phyloP scores from a whole-genome alignment of 2,797 vertebrate species.

The Sylvia borin region DNA sequence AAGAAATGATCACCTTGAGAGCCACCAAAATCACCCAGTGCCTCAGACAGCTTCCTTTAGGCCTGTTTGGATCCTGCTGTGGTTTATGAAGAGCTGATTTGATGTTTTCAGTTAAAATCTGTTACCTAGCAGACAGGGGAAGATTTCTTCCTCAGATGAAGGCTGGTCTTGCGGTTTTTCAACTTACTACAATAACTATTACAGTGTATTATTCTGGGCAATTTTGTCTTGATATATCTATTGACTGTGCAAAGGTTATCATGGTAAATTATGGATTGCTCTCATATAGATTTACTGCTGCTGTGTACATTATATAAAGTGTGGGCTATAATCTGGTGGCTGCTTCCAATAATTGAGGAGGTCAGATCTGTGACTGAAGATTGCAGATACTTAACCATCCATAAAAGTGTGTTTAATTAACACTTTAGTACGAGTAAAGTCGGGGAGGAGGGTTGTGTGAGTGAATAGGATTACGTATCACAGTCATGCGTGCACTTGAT shows the following conservation, averaged over 20 bases:
- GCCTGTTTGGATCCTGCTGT: rapidly evolving
- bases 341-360: constrained; percentile 31
- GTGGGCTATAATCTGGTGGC: not conserved
- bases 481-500: not conserved
- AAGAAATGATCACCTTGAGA: not conserved
- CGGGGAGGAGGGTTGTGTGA: not conserved
- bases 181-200: not conserved
- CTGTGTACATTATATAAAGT: not conserved
- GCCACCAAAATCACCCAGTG: not conserved
- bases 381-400: constrained; percentile 41
- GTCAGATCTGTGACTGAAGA: constrained; percentile 30
- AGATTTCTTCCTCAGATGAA: not conserved
- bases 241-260: not conserved
- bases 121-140: not conserved
- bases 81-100: not conserved
- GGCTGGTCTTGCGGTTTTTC: not conserved
- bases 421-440: not conserved
- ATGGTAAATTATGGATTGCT: not conserved
- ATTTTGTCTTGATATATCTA: not conserved
- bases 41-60: not conserved
- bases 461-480: not conserved
- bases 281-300: not conserved
- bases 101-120: not conserved
- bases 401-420: constrained; percentile 55
- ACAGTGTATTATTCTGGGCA: not conserved